Evolutionary conservation across 2,888 invertebrate genomes (phyloP).

Genomic region (Cabera pusaria): DNA sequence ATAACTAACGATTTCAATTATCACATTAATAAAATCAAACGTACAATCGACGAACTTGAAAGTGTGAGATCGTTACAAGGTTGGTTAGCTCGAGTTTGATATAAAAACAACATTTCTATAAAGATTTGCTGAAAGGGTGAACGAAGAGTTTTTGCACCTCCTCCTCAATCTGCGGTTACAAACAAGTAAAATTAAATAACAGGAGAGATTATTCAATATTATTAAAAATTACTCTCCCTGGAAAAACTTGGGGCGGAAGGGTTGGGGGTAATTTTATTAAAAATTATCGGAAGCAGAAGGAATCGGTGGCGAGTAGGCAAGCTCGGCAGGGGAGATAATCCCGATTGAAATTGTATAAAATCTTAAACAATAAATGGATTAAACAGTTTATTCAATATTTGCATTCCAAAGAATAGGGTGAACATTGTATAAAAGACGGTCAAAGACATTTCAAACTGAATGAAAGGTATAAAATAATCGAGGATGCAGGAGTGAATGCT

Average conservation of each 20-base stretch:
- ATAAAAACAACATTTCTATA: conserved; percentile 17
- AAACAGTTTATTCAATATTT: no score
- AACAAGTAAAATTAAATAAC: conserved; percentile 11
- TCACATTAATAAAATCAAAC: conserved; percentile 12
- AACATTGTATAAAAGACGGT: no score
- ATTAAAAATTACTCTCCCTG: conserved; percentile 7
- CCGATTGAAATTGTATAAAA: conserved; percentile 61
- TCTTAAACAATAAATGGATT: conserved; percentile 66
- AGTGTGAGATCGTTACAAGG: conserved; percentile 10
- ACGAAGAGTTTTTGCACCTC: background rate
- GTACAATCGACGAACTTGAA: conserved; percentile 17
- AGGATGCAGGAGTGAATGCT: no score
- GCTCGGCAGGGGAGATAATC: conserved; percentile 44
- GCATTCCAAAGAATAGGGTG: conserved; percentile 41
- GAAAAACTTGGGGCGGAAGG: conserved; percentile 30
- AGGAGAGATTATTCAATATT: conserved; percentile 14
- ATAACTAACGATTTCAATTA: conserved; percentile 15
- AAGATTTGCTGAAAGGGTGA: conserved; percentile 1
- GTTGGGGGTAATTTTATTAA: conserved; percentile 50
- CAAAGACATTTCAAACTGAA: no score
- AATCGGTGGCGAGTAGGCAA: conserved; percentile 27
- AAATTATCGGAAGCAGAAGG: conserved; percentile 42
- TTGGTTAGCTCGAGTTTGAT: conserved; percentile 14
- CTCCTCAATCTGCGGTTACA: conserved; percentile 9
- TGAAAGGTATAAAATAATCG: no score